Evolutionary conservation across 1,140 invertebrate genomes (phyloP), one percentile per base, ranked within the genome.

Genomic region (Matsumurasca onukii): DNA sequence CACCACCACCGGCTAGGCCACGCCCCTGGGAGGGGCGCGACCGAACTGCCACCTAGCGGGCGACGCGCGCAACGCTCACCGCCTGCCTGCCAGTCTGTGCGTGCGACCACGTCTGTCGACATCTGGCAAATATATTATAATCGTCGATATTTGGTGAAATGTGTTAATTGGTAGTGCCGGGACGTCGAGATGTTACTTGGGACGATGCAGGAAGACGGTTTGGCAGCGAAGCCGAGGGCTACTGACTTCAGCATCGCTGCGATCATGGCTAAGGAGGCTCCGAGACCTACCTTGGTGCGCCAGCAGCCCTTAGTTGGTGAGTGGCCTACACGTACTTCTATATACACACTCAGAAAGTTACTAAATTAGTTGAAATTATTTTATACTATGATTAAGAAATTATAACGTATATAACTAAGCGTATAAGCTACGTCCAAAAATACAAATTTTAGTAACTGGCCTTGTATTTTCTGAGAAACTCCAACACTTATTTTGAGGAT

Each of bases 211-310:
- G 62, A 65, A 65, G 62, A 65, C 39, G 62, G 62, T n/a, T 27
- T 65, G n/a, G 62, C 27, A 12, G 13, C 64, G 48, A 69, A 69
- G 59, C 68, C 69, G 30, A 63, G 87, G 78, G 91, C 92, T 72
- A 95, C 93, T 73, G 93, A 96, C 82, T 96, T 96, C 82, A 94
- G 92, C 69, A 95, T 96, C 76, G 93, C 92, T 29, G 62, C 62
- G 31, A 65, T 65, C 62, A 65, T 65, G 62, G 62, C 62, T 15
- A 45, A 39, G 22, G 62, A 65, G 5, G 31, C 39, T n/a, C 24
- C 62, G 2, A 17, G 39, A 17, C 62, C 62, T 15, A n/a, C n/a
- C n/a, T 24, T 45, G 62, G 62, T 65, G 3, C 39, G 62, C 27
- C 20, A 31, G 13, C 62, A 65, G 34, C 62, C 62, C 17, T 39